Percentiles rank a stretch among this genome's conserved stretches.
Evolutionary conservation across 2,888 invertebrate species (phyloP).

Genomic region (Hartigia nigra): DNA sequence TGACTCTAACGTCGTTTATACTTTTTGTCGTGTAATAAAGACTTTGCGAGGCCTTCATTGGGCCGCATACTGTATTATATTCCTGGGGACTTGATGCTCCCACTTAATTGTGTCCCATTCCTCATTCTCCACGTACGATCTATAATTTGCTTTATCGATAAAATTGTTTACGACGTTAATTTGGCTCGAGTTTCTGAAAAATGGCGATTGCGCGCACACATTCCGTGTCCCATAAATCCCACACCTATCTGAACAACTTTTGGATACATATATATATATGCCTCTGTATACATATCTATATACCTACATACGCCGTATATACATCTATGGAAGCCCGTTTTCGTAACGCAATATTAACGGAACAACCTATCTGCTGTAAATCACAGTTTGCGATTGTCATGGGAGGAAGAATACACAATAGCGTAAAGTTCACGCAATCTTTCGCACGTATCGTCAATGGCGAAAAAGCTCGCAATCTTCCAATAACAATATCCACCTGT

Average conservation of each 20-base stretch:
- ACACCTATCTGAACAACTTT: conserved; percentile 14
- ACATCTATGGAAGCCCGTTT: background rate
- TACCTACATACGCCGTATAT: background rate
- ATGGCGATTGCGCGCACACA: conserved; percentile 31
- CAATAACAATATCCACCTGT: background rate
- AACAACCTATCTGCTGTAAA: conserved; percentile 27
- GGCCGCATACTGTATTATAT: background rate
- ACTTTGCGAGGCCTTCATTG: background rate
- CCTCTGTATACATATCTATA: background rate
- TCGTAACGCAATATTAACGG: conserved; percentile 20
- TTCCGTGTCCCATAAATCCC: conserved; percentile 37
- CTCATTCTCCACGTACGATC: conserved; percentile 18
- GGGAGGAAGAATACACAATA: conserved; percentile 15
- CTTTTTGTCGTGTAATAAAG: background rate
- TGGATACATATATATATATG: background rate
- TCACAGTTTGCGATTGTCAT: conserved; percentile 39
- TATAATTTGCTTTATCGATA: conserved; percentile 33
- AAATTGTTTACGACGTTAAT: conserved; percentile 45
- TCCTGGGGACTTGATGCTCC: background rate
- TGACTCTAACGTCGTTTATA: background rate
- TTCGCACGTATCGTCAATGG: background rate
- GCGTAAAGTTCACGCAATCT: background rate
- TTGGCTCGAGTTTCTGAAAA: conserved; percentile 42
- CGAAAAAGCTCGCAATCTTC: background rate
- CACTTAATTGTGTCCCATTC: conserved; percentile 5